Conservation (phyloP, 2,113 vertebrate genomes). For the Pionites leucogaster region DNA sequence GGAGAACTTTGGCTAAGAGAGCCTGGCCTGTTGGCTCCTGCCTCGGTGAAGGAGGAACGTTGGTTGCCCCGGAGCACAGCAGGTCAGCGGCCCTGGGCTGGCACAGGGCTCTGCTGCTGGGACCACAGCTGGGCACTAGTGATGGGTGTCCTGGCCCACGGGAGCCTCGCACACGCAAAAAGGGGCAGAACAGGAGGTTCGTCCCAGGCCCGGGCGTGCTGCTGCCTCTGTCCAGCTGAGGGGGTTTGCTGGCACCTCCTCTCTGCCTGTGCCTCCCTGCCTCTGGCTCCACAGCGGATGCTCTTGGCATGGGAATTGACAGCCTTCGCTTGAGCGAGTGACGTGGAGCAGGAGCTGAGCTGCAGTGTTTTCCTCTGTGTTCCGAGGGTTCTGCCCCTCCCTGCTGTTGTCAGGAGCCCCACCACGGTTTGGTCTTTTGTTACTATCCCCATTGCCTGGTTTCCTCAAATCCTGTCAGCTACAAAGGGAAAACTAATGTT, state of each 20-base stretch:
- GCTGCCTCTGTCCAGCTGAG: rapidly evolving
- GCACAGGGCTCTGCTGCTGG: not conserved
- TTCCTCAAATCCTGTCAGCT: not conserved
- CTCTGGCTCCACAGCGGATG: not conserved
- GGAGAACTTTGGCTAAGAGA: not conserved
- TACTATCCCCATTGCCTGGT: not conserved
- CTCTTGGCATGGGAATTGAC: not conserved
- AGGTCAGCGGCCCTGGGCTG: not conserved
- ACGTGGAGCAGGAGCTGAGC: not conserved
- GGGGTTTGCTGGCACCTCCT: not conserved
- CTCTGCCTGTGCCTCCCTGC: not conserved
- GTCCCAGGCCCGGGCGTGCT: not conserved
- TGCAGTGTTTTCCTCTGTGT: not conserved
- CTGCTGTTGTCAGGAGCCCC: not conserved
- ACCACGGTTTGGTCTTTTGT: rapidly evolving
- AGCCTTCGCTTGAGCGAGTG: rapidly evolving
- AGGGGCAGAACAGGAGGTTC: not conserved
- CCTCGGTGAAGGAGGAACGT: rapidly evolving
- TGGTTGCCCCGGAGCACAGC: not conserved
- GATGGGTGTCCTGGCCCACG: rapidly evolving
- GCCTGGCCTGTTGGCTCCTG: not conserved
- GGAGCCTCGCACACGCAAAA: not conserved
- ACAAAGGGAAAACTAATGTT: not conserved
- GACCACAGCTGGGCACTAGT: too few species aligned
- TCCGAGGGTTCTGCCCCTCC: not conserved